phyloP scores from a whole-genome alignment of 2,888 invertebrate genomes.

The Orthosia cruda region DNA sequence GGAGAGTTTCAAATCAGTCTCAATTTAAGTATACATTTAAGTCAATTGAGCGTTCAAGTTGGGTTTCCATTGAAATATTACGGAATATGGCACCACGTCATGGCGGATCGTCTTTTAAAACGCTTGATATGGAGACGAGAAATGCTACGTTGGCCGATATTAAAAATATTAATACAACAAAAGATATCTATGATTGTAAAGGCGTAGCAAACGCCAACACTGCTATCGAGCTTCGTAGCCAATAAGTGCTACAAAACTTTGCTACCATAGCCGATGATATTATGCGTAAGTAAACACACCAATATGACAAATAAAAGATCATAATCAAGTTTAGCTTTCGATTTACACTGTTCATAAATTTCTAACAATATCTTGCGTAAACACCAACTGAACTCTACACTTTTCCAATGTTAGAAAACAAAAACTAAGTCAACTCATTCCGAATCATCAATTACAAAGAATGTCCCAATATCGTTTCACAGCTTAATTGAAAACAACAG shows the following conservation, averaged over 20 bases:
- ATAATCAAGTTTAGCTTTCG: too few relatives aligned
- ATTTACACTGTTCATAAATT: not conserved
- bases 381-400: not conserved
- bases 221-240: constrained; percentile 1
- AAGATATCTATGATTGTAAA: not conserved
- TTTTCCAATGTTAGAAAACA: not conserved
- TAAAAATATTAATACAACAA: not conserved
- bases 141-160: not conserved
- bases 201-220: constrained; percentile 2
- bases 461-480: constrained; percentile 2
- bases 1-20: not conserved
- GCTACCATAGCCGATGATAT: not conserved
- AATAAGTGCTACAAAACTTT: not conserved
- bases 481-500: constrained; percentile 55
- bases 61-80: not conserved
- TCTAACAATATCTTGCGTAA: not conserved
- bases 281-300: not conserved
- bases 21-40: not conserved
- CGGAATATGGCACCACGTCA: too few relatives aligned
- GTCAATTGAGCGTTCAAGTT: not conserved
- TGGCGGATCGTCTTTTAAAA: not conserved
- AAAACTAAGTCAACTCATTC: not conserved
- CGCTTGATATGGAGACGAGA: not conserved
- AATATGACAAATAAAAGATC: not conserved
- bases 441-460: constrained; percentile 40